A percentile compares a stretch with the other conserved stretches of the same genome.
Evolutionary conservation across 2,113 vertebrate species (phyloP).

Genomic region (Scomber japonicus): DNA sequence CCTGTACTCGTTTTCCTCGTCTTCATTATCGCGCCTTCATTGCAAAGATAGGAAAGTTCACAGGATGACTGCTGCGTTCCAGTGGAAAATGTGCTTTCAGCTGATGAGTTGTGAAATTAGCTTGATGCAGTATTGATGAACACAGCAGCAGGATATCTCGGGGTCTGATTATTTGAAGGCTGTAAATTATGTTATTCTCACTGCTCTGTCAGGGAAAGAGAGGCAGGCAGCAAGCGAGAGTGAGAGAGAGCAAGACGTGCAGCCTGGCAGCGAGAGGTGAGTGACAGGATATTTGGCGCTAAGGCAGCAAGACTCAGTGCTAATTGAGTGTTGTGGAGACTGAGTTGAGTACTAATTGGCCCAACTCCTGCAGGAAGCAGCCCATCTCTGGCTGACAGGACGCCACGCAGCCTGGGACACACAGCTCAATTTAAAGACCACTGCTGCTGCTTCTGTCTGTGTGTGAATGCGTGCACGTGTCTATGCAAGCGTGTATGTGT

Average conservation of each 20-base stretch:
- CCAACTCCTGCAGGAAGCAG: constrained; percentile 65
- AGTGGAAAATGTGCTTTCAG: constrained; percentile 60
- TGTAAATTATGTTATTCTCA: constrained; percentile 63
- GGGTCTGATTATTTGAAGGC: constrained; percentile 70
- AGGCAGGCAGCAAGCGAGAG: constrained; percentile 35
- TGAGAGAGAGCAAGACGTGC: constrained; percentile 70
- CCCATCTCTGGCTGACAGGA: constrained; percentile 67
- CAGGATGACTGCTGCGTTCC: constrained; percentile 63
- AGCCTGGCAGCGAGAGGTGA: constrained; percentile 79
- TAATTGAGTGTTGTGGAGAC: constrained; percentile 76
- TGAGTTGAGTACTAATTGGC: constrained; percentile 72
- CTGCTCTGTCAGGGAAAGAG: constrained; percentile 41
- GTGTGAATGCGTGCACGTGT: constrained; percentile 1
- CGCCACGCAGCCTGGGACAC: constrained; percentile 58
- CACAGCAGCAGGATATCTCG: constrained; percentile 66
- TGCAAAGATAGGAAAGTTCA: constrained; percentile 47
- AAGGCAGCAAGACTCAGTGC: constrained; percentile 69
- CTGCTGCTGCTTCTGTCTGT: constrained; percentile 10
- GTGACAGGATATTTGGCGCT: constrained; percentile 82
- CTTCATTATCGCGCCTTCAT: constrained; percentile 67
- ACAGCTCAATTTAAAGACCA: constrained; percentile 67
- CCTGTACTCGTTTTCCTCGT: constrained; percentile 29
- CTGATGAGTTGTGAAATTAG: constrained; percentile 71
- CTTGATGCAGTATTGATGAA: constrained; percentile 71
- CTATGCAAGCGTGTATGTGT: not conserved